Percentiles rank a stretch among this genome's conserved stretches.
phyloP scores from a whole-genome alignment of 2,888 invertebrate genomes.

The Aquatica leii region DNA sequence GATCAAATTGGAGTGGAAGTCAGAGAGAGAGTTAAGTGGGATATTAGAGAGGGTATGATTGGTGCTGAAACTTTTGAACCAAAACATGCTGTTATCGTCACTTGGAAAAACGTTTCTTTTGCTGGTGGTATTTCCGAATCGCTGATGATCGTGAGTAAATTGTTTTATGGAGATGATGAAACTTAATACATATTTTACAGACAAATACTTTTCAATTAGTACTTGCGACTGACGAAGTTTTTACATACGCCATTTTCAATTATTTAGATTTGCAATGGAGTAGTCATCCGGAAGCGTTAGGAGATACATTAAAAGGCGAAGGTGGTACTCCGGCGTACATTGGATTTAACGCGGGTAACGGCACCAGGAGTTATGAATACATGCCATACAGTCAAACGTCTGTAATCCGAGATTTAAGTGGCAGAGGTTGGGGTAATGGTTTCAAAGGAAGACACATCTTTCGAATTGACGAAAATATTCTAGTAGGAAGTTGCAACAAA shows the following conservation, averaged over 20 bases:
- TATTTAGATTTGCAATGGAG: conserved; percentile 92
- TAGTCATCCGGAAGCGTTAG: conserved; percentile 89
- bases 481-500: conserved; percentile 92
- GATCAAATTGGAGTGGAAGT: conserved; percentile 88
- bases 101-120: conserved; percentile 97
- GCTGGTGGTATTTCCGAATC: conserved; percentile 86
- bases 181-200: conserved; percentile 58
- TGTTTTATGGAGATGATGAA: too few species aligned
- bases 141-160: conserved; percentile 64
- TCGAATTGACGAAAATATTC: conserved; percentile 92
- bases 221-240: conserved; percentile 90
- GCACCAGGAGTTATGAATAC: conserved; percentile 88
- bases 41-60: conserved; percentile 88
- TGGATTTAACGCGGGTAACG: conserved; percentile 97
- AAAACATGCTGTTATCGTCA: conserved; percentile 88
- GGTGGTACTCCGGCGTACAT: conserved; percentile 89
- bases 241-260: conserved; percentile 95
- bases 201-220: conserved; percentile 97
- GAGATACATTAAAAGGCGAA: conserved; percentile 85
- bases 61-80: conserved; percentile 91
- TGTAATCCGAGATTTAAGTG: conserved; percentile 82
- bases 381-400: conserved; percentile 89
- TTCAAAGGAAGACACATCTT: conserved; percentile 93
- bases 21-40: conserved; percentile 86
- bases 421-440: conserved; percentile 86